Evolutionary conservation across 2,797 vertebrate species (phyloP), one percentile per base, ranked within the genome.

Genomic region (Okamejei kenojei): DNA sequence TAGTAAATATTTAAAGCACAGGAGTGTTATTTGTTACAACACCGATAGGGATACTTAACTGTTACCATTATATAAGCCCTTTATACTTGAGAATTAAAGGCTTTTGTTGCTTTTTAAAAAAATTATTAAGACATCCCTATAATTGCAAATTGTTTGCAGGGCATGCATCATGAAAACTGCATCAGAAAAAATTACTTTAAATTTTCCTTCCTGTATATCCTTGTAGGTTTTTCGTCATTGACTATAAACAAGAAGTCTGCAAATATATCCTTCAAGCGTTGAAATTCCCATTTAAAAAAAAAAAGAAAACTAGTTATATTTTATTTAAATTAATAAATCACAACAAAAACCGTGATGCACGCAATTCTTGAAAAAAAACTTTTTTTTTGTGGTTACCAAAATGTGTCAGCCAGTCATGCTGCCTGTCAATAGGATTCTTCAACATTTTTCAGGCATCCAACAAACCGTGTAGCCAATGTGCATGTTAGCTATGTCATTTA

Each of bases 1-100:
- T 95, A 97, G 97, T 96, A 97, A 98, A 98, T 98, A 98, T 98
- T 98, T 97, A 98, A 98, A 97, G 95, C 96, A 96, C 96, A 97
- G 96, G 96, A 97, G 96, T 97, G 95, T 97, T 98, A 96, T 97
- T 98, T 97, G 97, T 97, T 96, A 96, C 96, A 96, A 94, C 95
- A 95, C 93, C 96, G 96, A 96, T 96, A 96, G 96, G 94, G 84
- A 94, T 90, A 95, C 96, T 96, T 94, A 95, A 94, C 93, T 93
- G 94, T 95, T 95, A 94, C 94, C 95, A 76, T 76, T 92, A 38
- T 29, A 71, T 71, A 92, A 92, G 71, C 71, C 13, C 26, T 74
- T 92, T 92, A 92, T 92, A 71, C 90, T 74, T 92, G 90, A 23
- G 29, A 54, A 38, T 92, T 91, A 74, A 91, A 91, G 73, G 90